These are phyloP conservation scores for Tachina grossa DNA, from an alignment of 2,888 invertebrate genomes.

Conservation along the genomic window DNA sequence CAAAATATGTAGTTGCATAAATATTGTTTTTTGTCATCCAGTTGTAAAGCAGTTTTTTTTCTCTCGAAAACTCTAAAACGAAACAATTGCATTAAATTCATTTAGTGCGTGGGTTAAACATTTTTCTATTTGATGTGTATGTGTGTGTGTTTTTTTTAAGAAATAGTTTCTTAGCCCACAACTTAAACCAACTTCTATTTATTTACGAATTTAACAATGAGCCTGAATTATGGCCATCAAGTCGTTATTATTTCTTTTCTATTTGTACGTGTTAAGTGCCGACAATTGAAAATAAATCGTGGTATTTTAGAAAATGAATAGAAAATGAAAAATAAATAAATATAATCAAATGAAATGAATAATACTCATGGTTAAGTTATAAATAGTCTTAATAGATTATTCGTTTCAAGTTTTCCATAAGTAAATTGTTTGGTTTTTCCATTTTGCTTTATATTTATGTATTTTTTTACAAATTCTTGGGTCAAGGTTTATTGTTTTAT, in stretches of 20 bases:
- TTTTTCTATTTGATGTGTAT: constrained; percentile 34
- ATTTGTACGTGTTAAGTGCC: constrained; percentile 58
- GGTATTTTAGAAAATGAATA: constrained; percentile 40
- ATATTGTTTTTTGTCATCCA: constrained; percentile 54
- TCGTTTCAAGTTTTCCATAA: constrained; percentile 45
- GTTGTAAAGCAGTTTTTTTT: constrained; percentile 25
- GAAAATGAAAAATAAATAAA: constrained; percentile 30
- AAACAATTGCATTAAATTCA: constrained; percentile 60
- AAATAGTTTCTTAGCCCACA: constrained; percentile 30
- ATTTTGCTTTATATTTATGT: background rate
- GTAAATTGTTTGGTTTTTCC: constrained; percentile 36
- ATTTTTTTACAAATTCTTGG: constrained; percentile 35
- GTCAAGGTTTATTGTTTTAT: constrained; percentile 59
- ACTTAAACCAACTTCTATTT: constrained; percentile 50
- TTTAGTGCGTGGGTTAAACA: constrained; percentile 64
- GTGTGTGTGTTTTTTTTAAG: constrained; percentile 1
- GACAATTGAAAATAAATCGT: constrained; percentile 66
- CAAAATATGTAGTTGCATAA: constrained; percentile 47
- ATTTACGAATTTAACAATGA: constrained; percentile 61
- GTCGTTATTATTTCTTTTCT: constrained; percentile 56
- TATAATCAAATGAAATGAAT: constrained; percentile 36
- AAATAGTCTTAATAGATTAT: constrained; percentile 43
- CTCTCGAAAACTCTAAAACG: constrained; percentile 25
- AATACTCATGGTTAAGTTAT: constrained; percentile 37
- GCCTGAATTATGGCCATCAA: constrained; percentile 56